phyloP scores from a whole-genome alignment of 1,140 invertebrate species.

The Drosophila teissieri region DNA sequence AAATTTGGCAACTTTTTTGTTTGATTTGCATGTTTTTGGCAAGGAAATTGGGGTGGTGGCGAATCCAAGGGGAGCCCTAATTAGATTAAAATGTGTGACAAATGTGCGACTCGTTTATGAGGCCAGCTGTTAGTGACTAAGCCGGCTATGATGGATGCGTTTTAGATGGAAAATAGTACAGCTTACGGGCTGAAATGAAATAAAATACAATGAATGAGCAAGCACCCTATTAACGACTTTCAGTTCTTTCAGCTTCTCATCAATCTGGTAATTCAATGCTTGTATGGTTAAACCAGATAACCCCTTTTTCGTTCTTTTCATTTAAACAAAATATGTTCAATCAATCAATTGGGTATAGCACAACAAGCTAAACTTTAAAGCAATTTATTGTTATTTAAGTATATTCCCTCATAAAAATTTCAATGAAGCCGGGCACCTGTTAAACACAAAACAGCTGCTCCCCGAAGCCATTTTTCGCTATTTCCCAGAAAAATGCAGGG shows the following conservation, averaged over 20 bases:
- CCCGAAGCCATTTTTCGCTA: slow-evolving; percentile 9
- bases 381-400: slow-evolving; percentile 21
- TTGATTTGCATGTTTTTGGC: slow-evolving; percentile 45
- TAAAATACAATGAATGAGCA: neutral
- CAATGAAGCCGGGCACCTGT: slow-evolving; percentile 36
- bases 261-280: slow-evolving; percentile 1
- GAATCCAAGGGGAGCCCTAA: slow-evolving; percentile 23
- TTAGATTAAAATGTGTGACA: slow-evolving; percentile 65
- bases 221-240: too few relatives aligned
- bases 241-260: neutral
- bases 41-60: slow-evolving; percentile 13
- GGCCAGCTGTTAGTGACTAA: slow-evolving; percentile 46
- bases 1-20: slow-evolving; percentile 54
- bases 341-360: slow-evolving; percentile 5
- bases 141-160: slow-evolving; percentile 40
- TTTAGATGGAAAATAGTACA: slow-evolving; percentile 34
- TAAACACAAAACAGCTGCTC: slow-evolving; percentile 11
- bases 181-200: slow-evolving; percentile 1
- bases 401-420: neutral
- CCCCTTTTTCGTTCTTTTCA: slow-evolving; percentile 1
- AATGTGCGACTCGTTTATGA: slow-evolving; percentile 42
- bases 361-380: neutral
- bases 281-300: neutral
- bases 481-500: slow-evolving; percentile 8
- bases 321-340: neutral